These are phyloP conservation scores for Rhagoletis pomonella DNA, from an alignment of 1,140 invertebrate species.

Conservation along the genomic window DNA sequence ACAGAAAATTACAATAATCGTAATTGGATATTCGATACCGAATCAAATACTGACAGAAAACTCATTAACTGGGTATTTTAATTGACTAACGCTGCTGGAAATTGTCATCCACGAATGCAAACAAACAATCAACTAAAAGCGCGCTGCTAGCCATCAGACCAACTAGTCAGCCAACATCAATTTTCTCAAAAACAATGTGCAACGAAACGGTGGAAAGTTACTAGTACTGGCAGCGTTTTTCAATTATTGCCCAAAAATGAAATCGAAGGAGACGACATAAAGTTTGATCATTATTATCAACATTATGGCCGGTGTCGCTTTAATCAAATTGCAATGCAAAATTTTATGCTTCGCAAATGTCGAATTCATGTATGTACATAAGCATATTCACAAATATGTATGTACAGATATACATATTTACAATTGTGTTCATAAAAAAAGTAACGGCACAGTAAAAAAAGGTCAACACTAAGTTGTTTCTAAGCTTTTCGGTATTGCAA, in stretches of 20 bases:
- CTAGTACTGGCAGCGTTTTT: slow-evolving; percentile 26
- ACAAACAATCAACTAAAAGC: not conserved
- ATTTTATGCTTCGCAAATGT: not conserved
- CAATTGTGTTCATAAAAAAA: too few relatives aligned
- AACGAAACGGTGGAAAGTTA: slow-evolving; percentile 27
- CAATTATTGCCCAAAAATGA: slow-evolving; percentile 52
- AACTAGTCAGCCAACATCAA: slow-evolving; percentile 5
- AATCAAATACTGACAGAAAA: slow-evolving; percentile 32
- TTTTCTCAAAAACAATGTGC: slow-evolving; percentile 38
- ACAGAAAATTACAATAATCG: slow-evolving; percentile 25
- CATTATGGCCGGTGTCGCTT: slow-evolving; percentile 30
- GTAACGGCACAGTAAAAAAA: too few relatives aligned
- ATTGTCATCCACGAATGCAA: slow-evolving; percentile 11
- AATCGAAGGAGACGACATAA: slow-evolving; percentile 50
- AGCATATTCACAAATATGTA: not conserved
- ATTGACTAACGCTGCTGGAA: slow-evolving; percentile 27
- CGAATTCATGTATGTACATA: not conserved
- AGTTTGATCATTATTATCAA: slow-evolving; percentile 50
- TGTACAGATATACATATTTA: too few relatives aligned
- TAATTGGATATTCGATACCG: slow-evolving; percentile 12
- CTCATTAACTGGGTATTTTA: slow-evolving; percentile 44
- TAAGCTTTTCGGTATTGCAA: too few relatives aligned
- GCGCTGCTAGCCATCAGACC: not conserved
- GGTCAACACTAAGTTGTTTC: too few relatives aligned
- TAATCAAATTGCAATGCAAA: slow-evolving; percentile 45